These are phyloP conservation scores for Latrodectus elegans DNA, from an alignment of 2,888 invertebrate species.

Conservation along the genomic window DNA sequence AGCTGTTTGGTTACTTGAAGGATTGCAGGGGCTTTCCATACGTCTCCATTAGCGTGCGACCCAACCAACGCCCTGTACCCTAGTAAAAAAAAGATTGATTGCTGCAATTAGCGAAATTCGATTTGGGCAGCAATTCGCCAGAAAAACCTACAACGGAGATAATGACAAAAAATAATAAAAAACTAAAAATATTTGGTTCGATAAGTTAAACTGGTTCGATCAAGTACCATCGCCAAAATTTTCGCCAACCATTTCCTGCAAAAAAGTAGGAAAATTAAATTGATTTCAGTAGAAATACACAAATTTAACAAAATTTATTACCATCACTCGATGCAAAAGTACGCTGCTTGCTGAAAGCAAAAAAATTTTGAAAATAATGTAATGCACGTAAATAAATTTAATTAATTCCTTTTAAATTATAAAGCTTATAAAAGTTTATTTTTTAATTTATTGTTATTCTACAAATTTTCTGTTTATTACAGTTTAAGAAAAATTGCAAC, in stretches of 20 bases:
- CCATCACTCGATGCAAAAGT: no score
- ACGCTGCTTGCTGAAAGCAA: no score
- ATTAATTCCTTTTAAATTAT: no score
- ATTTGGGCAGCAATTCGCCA: conserved; percentile 58
- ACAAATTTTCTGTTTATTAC: no score
- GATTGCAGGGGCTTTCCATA: conserved; percentile 50
- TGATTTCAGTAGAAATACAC: no score
- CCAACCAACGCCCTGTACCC: conserved; percentile 42
- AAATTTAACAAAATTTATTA: no score
- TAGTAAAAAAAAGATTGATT: conserved; percentile 53
- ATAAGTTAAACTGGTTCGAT: conserved; percentile 61
- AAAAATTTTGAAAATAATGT: no score
- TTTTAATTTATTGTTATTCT: no score
- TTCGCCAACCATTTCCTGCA: conserved; percentile 31
- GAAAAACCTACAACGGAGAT: conserved; percentile 61
- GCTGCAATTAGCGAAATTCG: conserved; percentile 68
- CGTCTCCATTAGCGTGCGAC: conserved; percentile 57
- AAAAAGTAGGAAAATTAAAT: no score
- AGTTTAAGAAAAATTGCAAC: no score
- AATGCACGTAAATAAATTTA: no score
- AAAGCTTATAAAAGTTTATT: no score
- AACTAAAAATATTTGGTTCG: conserved; percentile 34
- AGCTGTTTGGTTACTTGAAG: conserved; percentile 43
- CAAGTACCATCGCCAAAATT: conserved; percentile 36
- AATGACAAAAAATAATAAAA: conserved; percentile 50